Evolutionary conservation across 2,888 invertebrate genomes (phyloP), one percentile per base, ranked within the genome.

Genomic region (Sicus ferrugineus): DNA sequence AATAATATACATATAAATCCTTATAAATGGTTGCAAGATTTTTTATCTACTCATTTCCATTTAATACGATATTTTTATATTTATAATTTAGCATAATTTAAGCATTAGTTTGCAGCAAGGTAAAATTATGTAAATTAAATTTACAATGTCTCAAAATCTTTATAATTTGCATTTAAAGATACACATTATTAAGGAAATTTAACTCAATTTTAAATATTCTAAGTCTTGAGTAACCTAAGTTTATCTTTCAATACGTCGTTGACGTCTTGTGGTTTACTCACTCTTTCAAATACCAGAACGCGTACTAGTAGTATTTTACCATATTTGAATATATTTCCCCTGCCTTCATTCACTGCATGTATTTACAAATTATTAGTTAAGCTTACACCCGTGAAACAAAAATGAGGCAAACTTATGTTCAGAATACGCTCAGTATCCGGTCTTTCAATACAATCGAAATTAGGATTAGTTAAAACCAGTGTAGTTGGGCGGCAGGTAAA

Each of bases 1-100:
- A 59, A 21, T 48, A 67, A 67, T 67, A 59, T 67, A 67, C 59
- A 59, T 48, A 28, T n/a, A n/a, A n/a, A n/a, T 56, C 30, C 19
- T 46, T 59, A 46, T 67, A 48, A 67, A 59, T 34, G 46, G 46
- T 31, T 67, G 48, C 67, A 58, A 30, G 30, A 56, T 46, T 31
- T 56, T 46, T 42, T 26, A 30, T 54, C 23, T 67, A 42, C 16
- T 58, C 46, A 19, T 26, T n/a, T 46, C 58, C 46, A 56, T 42
- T 58, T n/a, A 16, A 34, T 34, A 21, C 21, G 14, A 52, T 61
- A 42, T 38, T 61, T 54, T 54, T 34, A 38, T 31, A 34, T 31
- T 38, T 34, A 46, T 59, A 59, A 46, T 48, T 52, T 19, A 16
- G 14, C 38, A 56, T 54, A 28, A 46, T 46, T 56, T 42, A 19